Conservation (phyloP, 2,113 vertebrate genomes). For the Heloderma charlesbogerti region DNA sequence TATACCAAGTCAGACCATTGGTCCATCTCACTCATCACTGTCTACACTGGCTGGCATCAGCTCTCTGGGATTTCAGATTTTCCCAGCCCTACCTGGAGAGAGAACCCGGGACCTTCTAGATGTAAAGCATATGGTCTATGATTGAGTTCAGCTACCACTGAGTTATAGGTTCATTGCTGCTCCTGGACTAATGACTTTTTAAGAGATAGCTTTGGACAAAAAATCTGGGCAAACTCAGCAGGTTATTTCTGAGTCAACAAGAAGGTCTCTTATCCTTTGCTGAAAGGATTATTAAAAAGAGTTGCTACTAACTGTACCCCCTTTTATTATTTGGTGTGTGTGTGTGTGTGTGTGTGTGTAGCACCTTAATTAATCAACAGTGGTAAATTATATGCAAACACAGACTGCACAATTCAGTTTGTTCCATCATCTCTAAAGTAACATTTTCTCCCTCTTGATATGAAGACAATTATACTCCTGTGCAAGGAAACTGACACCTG, state of each 20-base stretch:
- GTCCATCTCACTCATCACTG: background rate
- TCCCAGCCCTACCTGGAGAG: background rate
- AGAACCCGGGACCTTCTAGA: background rate
- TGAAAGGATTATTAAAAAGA: background rate
- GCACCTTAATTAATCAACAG: background rate
- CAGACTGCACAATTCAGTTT: background rate
- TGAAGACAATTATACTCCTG: conserved; percentile 1
- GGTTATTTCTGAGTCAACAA: background rate
- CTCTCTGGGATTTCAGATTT: background rate
- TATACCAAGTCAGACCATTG: background rate
- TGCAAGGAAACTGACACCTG: background rate
- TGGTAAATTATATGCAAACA: background rate
- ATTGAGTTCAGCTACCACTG: background rate
- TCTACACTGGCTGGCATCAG: background rate
- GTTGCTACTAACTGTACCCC: background rate
- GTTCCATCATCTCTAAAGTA: background rate
- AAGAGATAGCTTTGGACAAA: background rate
- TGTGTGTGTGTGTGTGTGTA: background rate
- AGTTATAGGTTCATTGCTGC: background rate
- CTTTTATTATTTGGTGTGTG: background rate
- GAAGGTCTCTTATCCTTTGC: background rate
- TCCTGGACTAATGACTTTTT: background rate
- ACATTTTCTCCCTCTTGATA: background rate
- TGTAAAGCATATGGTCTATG: background rate
- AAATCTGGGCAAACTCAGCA: background rate